phyloP scores from a whole-genome alignment of 1,140 invertebrate genomes.

The Megalopta genalis region DNA sequence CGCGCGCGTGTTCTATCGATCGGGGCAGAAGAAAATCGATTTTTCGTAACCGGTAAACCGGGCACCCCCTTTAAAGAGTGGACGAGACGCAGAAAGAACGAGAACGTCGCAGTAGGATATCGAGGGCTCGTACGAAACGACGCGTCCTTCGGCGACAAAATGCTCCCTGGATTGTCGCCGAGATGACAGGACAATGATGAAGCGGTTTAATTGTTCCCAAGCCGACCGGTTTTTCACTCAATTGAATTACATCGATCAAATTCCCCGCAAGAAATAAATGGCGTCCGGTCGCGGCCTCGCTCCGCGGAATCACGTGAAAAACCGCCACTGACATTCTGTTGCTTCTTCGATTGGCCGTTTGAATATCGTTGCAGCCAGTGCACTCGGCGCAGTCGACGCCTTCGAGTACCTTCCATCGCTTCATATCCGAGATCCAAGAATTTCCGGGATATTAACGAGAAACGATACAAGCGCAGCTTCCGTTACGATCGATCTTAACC shows the following conservation, averaged over 20 bases:
- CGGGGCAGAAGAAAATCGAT: too few species aligned
- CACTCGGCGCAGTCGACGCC: too few species aligned
- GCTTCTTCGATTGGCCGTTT: neutral
- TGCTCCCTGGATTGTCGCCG: conserved; percentile 16
- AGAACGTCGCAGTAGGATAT: neutral
- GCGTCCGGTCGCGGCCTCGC: neutral
- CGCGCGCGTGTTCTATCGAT: too few species aligned
- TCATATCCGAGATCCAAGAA: too few species aligned
- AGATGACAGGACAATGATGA: conserved; percentile 42
- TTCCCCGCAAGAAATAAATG: conserved; percentile 22
- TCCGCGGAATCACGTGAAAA: neutral
- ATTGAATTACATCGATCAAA: conserved; percentile 40
- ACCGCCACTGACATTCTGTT: neutral
- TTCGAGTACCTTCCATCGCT: too few species aligned
- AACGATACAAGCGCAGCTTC: too few species aligned
- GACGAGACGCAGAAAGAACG: neutral
- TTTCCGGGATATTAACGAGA: too few species aligned
- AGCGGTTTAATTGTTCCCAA: conserved; percentile 39
- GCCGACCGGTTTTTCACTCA: conserved; percentile 39
- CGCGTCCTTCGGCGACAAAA: conserved; percentile 40
- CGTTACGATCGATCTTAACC: too few species aligned
- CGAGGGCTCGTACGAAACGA: neutral
- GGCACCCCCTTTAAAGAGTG: neutral
- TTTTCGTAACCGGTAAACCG: too few species aligned
- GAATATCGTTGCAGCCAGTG: neutral